Evolutionary conservation across 1,140 invertebrate species (phyloP), one percentile per base, ranked within the genome.

Genomic region (Pteromalus puparum): DNA sequence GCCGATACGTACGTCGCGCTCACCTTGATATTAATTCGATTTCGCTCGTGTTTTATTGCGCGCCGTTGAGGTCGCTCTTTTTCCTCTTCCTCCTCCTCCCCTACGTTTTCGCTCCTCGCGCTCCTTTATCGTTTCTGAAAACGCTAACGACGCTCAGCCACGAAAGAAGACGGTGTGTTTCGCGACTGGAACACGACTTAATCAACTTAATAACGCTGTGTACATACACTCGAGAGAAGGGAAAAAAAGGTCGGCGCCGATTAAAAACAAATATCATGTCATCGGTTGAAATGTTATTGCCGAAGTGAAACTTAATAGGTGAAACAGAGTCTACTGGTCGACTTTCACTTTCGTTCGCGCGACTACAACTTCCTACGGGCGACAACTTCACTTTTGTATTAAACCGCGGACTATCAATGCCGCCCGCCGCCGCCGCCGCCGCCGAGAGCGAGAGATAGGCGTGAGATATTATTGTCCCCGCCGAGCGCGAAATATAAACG

Each of bases 261-360:
- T 70, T 70, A 28, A 70, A 70, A 70, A 24, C 67, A n/a, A 70
- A 30, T 70, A 81, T 81, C 67, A 34, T 72, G 48, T 68, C 65
- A 80, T 73, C 80, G 2, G 72, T 9, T 53, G 53, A 75, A 65
- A 42, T 48, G 34, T 75, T 75, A 73, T 67, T 81, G 26, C 72
- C 30, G 38, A 46, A 65, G 61, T 48, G 81, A 83, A 83, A 83
- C 73, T 76, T 76, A 82, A 68, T 76, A 82, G 68, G 61, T 42
- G 48, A 73, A 82, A 67, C 24, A 48, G 46, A 48, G 46, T 61
- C 21, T n/a, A 77, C 38, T n/a, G 18, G 12, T 9, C 38, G 9
- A 77, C 74, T 83, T 83, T 83, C 81, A 68, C 82, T 78, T 77
- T 72, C 48, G 42, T 76, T n/a, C n/a, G 15, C n/a, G 53, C n/a